Evolutionary conservation across 2,113 vertebrate genomes (phyloP).

Genomic region (Podarcis cretensis): DNA sequence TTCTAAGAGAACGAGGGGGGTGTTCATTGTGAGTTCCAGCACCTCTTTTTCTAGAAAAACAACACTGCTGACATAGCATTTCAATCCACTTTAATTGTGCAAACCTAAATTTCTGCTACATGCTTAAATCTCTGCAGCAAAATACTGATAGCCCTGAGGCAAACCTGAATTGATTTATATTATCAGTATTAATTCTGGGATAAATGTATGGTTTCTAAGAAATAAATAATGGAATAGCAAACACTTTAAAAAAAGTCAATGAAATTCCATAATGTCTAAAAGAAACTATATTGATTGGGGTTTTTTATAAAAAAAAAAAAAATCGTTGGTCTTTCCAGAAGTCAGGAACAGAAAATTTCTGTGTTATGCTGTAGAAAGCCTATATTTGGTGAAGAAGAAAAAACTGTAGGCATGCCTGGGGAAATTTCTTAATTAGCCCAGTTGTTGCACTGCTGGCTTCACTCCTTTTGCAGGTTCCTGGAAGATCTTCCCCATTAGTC

Average conservation of each 20-base stretch:
- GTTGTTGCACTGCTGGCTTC: neutral
- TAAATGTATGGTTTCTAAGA: neutral
- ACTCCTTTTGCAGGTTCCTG: neutral
- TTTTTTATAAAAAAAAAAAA: neutral
- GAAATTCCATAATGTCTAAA: neutral
- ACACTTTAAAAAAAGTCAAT: neutral
- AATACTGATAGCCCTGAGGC: too few relatives aligned
- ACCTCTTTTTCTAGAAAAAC: too few relatives aligned
- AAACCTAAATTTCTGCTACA: too few relatives aligned
- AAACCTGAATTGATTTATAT: neutral
- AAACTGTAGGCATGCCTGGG: neutral
- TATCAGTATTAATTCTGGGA: neutral
- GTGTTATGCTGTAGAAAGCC: neutral
- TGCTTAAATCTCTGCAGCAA: too few relatives aligned
- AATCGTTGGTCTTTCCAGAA: neutral
- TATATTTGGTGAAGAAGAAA: neutral
- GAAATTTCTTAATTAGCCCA: slow-evolving; percentile 14
- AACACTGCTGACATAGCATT: too few relatives aligned
- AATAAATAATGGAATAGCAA: neutral
- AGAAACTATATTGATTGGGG: neutral
- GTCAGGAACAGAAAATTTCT: neutral
- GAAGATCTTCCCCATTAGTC: neutral
- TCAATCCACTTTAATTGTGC: too few relatives aligned
- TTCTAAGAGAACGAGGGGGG: too few relatives aligned
- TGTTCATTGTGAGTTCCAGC: too few relatives aligned